Base-by-base conservation (phyloP, 2,888 invertebrate species). In the Miltochrista miniata region DNA sequence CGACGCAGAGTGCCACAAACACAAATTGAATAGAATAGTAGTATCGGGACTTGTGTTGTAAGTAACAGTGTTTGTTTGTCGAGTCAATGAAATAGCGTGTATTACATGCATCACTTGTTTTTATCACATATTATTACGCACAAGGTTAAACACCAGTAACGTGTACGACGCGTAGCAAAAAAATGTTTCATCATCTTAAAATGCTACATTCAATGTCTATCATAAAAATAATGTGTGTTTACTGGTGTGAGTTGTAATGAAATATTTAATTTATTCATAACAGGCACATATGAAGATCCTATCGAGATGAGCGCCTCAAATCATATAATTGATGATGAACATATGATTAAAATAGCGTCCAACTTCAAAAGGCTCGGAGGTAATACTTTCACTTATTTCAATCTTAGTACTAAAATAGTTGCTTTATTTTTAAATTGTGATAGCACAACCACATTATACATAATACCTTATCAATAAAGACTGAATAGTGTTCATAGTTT, bases 291-390 rank as follows among this genome's bases (percentile, higher is more conserved):
- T 64, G 64, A 61, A 56, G 67, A 67, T 5, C 37, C 48, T 7
- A 15, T 54, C 52, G 63, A 72, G 56, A 89, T 90, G 89, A 78
- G 71, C 47, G 67, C 71, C 44, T 66, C 87, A 56, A 90, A 90
- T 68, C 81, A 80, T 75, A 77, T 92, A 50, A 86, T 92, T 58
- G 83, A 81, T 48, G 67, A 81, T 61, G 81, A 83, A 33, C 79
- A 84, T 54, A 86, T 90, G 85, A 64, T 74, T 51, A 79, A 67
- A 47, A 92, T 93, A 55, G 72, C 76, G 15, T 70, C 79, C 2
- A 91, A 93, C 68, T 92, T 92, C 65, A 72, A 71, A 52, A 81
- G 92, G 57, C 63, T 92, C 51, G 76, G 81, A 78, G 92, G 93
- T 92, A 79, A 79, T 34, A 50, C 36, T 29, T 45, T 45, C 30